These are phyloP conservation scores for Microplitis manilae DNA, from an alignment of 2,888 invertebrate species.

Conservation along the genomic window DNA sequence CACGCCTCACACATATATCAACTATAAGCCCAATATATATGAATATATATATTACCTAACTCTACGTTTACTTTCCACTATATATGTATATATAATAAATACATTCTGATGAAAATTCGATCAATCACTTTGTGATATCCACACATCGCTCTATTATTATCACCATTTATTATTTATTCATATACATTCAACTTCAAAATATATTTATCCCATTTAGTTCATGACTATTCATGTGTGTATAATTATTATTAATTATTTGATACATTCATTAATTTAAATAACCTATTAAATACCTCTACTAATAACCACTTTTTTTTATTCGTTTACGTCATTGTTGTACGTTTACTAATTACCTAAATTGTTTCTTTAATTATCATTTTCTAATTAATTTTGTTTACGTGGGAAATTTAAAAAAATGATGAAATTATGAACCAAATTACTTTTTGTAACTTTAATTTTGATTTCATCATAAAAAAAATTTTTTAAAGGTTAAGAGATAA, in stretches of 20 bases:
- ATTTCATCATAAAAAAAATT: not conserved
- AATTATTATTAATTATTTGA: no score
- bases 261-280: no score
- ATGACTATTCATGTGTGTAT: no score
- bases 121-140: conserved; percentile 44
- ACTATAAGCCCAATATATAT: no score
- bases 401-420: not conserved
- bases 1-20: not conserved
- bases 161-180: not conserved
- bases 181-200: not conserved
- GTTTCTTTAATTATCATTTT: not conserved
- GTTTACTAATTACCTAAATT: no score
- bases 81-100: no score
- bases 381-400: not conserved
- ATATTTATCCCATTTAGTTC: no score
- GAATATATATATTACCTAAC: no score
- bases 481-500: no score
- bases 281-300: no score
- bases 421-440: not conserved
- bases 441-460: not conserved
- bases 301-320: no score
- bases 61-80: not conserved
- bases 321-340: no score
- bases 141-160: not conserved
- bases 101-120: conserved; percentile 43